phyloP scores from a whole-genome alignment of 2,888 invertebrate species.

The Ornithoptera priamus region DNA sequence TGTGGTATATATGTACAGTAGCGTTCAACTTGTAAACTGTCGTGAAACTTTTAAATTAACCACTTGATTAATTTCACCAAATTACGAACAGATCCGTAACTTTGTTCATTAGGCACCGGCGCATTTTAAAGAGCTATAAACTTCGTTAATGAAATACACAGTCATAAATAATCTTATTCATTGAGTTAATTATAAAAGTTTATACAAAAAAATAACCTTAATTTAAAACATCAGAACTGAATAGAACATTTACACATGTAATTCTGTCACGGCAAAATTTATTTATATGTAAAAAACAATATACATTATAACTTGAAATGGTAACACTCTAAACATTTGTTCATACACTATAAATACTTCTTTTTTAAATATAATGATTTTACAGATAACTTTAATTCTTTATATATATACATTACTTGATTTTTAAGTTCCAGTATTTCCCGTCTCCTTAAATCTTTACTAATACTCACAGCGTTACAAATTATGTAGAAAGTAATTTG shows the following conservation, averaged over 20 bases:
- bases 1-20: neutral
- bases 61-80: constrained; percentile 16
- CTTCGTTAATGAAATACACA: neutral
- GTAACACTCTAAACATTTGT: too few relatives aligned
- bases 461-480: too few relatives aligned
- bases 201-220: neutral
- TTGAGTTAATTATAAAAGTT: neutral
- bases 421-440: too few relatives aligned
- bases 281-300: neutral
- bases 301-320: too few relatives aligned
- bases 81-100: constrained; percentile 10
- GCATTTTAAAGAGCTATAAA: constrained; percentile 13
- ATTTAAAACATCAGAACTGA: neutral
- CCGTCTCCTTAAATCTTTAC: too few relatives aligned
- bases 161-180: neutral
- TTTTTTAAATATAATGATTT: too few relatives aligned
- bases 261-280: neutral
- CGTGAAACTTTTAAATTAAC: constrained; percentile 18
- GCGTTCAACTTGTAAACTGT: constrained; percentile 8
- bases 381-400: too few relatives aligned
- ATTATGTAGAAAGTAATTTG: too few relatives aligned
- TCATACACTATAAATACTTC: too few relatives aligned
- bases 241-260: neutral
- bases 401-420: too few relatives aligned
- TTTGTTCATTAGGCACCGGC: constrained; percentile 16